phyloP scores from a whole-genome alignment of 2,888 invertebrate genomes.

The Pachycephus smyrnensis region DNA sequence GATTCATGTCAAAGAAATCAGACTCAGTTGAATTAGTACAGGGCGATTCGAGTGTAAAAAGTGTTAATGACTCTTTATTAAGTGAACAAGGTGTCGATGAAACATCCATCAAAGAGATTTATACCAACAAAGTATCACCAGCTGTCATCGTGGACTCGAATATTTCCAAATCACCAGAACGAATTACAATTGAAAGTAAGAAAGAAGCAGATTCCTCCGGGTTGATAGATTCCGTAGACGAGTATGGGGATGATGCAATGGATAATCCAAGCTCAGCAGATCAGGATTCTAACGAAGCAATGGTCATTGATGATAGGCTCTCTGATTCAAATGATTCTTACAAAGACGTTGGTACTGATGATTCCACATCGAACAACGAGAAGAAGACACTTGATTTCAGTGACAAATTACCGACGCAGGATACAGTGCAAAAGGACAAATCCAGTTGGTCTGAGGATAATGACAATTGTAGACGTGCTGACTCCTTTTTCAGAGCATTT shows the following conservation, averaged over 20 bases:
- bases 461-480: not conserved
- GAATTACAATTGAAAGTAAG: conserved; percentile 27
- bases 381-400: conserved; percentile 7
- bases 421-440: not conserved
- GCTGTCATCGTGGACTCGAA: conserved; percentile 31
- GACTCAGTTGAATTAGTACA: not conserved
- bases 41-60: not conserved
- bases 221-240: conserved; percentile 31
- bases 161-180: conserved; percentile 32
- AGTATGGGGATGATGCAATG: conserved; percentile 35
- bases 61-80: not conserved
- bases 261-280: conserved; percentile 36
- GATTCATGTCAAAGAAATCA: not conserved
- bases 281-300: conserved; percentile 46
- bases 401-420: not conserved
- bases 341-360: conserved; percentile 26
- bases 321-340: conserved; percentile 41
- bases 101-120: conserved; percentile 4
- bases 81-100: not conserved
- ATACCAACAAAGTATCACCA: conserved; percentile 22
- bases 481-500: not conserved
- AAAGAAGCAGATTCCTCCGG: conserved; percentile 15
- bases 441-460: not conserved
- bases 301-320: conserved; percentile 44
- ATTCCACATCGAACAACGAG: conserved; percentile 20